Percentiles rank a stretch among this genome's conserved stretches.
These are phyloP conservation scores for Narcine bancroftii DNA, from an alignment of 2,113 vertebrate species.

Conservation along the genomic window DNA sequence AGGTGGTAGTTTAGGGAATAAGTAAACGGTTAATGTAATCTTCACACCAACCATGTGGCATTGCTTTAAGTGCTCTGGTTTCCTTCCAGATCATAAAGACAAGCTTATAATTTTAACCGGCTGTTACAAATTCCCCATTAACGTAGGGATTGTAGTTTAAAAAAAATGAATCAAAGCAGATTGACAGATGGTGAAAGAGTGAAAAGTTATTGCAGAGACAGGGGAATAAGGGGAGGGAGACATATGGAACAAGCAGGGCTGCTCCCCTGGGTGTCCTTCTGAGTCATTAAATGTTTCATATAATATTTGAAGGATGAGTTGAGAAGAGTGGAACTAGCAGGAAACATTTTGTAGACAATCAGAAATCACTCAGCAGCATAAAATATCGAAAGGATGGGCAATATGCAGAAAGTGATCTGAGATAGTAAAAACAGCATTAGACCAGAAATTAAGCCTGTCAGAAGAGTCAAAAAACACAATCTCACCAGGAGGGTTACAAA, in stretches of 20 bases:
- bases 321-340: neutral
- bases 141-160: no score
- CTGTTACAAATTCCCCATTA: no score
- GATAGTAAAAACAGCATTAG: neutral
- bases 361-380: neutral
- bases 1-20: neutral
- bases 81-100: no score
- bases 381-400: neutral
- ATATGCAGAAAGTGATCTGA: neutral
- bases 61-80: no score
- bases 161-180: neutral
- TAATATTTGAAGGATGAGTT: neutral
- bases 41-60: neutral
- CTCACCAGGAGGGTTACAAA: neutral
- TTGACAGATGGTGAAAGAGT: neutral
- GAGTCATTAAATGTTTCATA: no score
- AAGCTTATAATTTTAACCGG: no score
- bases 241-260: no score
- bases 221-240: no score
- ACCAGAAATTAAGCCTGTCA: neutral
- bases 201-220: no score
- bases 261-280: no score
- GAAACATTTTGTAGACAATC: neutral
- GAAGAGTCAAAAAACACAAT: neutral
- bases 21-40: neutral